phyloP scores from a whole-genome alignment of 2,888 invertebrate species.

The Macrophya annulata region DNA sequence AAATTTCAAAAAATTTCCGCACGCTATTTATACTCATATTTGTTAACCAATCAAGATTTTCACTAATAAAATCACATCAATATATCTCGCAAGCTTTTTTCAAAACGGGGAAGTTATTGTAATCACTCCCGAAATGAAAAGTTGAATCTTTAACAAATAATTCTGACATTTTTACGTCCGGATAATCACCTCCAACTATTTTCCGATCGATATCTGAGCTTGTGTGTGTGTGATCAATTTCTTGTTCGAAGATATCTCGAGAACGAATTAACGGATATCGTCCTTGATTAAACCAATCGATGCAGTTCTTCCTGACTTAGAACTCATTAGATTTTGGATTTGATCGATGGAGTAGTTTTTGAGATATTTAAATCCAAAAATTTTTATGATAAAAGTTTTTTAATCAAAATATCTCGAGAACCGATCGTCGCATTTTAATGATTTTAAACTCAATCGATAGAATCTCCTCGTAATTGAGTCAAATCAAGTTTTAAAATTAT shows the following conservation, averaged over 20 bases:
- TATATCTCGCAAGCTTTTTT: not conserved
- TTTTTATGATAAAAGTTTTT: not conserved
- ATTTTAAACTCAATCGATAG: not conserved
- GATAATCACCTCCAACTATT: not conserved
- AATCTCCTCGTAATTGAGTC: not conserved
- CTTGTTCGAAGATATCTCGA: not conserved
- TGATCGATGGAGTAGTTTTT: not conserved
- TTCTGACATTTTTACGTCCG: not conserved
- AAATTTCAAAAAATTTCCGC: not conserved
- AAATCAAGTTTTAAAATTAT: not conserved
- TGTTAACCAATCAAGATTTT: too few relatives aligned
- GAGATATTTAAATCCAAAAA: not conserved
- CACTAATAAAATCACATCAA: too few relatives aligned
- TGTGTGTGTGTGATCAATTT: not conserved
- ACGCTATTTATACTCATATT: too few relatives aligned
- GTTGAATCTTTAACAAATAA: not conserved
- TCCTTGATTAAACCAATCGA: not conserved
- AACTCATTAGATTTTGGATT: not conserved
- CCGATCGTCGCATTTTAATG: not conserved
- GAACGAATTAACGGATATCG: not conserved
- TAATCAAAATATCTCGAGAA: not conserved
- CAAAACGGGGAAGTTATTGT: not conserved
- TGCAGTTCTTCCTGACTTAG: not conserved
- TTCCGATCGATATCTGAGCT: not conserved
- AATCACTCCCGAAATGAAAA: not conserved